phyloP scores from a whole-genome alignment of 2,113 vertebrate species.

The Romanogobio albipinnatus region DNA sequence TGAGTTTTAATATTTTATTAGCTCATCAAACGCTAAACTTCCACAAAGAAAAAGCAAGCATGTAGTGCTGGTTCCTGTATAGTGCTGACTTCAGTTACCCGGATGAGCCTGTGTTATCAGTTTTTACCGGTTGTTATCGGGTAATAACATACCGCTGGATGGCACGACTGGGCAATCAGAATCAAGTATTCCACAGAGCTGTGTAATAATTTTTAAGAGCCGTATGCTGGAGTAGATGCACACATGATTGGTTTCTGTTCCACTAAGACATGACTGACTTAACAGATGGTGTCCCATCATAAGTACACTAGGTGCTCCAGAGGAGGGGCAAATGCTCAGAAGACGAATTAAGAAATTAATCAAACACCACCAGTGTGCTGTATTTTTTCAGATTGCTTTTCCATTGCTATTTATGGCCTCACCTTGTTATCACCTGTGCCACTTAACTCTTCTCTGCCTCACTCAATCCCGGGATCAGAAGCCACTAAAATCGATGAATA shows the following conservation, averaged over 20 bases:
- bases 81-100: too few species aligned
- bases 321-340: constrained; percentile 38
- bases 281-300: constrained; percentile 48
- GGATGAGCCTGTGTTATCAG: too few species aligned
- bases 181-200: too few species aligned
- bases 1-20: too few species aligned
- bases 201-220: background rate
- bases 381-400: constrained; percentile 19
- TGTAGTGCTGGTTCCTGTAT: too few species aligned
- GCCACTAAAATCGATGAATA: constrained; percentile 9
- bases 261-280: constrained; percentile 24
- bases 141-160: too few species aligned
- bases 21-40: too few species aligned
- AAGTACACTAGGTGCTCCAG: constrained; percentile 2
- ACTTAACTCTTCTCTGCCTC: background rate
- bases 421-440: constrained; percentile 7
- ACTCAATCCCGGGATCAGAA: constrained; percentile 14
- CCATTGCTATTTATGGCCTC: constrained; percentile 36
- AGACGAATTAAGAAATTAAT: constrained; percentile 54
- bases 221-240: background rate
- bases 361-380: constrained; percentile 36
- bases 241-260: background rate
- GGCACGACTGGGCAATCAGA: too few species aligned
- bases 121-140: too few species aligned
- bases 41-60: too few species aligned